phyloP scores from a whole-genome alignment of 2,113 vertebrate species.

The Lampris megalopsis region DNA sequence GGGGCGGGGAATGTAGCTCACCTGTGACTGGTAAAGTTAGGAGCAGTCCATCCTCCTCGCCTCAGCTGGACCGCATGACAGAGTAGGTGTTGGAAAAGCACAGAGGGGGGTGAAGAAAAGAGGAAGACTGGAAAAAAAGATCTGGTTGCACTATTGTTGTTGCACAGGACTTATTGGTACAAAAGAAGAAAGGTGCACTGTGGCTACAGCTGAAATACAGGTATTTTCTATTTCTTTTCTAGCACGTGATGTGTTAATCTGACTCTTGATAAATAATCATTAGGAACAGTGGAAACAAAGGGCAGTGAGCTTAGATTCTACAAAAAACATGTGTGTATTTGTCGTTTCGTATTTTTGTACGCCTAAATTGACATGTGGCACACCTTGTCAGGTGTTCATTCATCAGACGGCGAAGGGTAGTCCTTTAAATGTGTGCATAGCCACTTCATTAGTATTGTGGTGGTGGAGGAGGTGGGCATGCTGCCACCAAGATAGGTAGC shows the following conservation, averaged over 20 bases:
- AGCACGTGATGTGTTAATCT: neutral
- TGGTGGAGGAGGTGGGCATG: no score
- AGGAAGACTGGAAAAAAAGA: neutral
- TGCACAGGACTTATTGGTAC: constrained; percentile 9
- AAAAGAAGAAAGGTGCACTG: constrained; percentile 26
- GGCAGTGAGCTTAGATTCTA: no score
- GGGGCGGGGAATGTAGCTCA: constrained; percentile 52
- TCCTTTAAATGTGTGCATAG: constrained; percentile 36
- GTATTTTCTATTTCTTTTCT: constrained; percentile 29
- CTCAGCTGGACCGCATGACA: constrained; percentile 40
- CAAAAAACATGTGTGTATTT: neutral
- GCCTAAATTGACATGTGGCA: neutral
- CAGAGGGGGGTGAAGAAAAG: constrained; percentile 13
- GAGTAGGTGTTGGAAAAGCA: constrained; percentile 18
- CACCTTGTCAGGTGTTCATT: constrained; percentile 30
- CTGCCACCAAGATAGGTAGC: no score
- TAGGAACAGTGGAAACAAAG: no score
- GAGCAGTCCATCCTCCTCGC: constrained; percentile 23
- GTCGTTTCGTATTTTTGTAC: neutral
- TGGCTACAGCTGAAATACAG: constrained; percentile 63
- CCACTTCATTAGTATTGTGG: neutral
- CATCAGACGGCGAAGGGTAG: neutral
- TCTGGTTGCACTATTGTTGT: neutral
- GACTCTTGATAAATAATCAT: no score
- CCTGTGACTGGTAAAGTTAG: constrained; percentile 60